Conservation (phyloP, 2,888 invertebrate species). For the Chloroclysta siterata region DNA sequence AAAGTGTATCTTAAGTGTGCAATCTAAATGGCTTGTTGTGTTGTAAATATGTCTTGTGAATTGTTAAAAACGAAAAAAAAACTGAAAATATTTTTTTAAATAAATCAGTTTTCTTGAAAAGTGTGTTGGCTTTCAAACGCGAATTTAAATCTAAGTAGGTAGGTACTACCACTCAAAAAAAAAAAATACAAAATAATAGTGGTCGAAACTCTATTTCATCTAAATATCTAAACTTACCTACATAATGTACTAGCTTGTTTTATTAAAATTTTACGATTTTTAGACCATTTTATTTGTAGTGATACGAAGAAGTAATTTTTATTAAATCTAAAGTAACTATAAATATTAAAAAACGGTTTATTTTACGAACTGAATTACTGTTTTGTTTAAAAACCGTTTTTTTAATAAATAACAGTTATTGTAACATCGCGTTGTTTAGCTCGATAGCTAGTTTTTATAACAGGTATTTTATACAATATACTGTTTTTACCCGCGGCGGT, state of each 20-base stretch:
- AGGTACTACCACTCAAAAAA: background rate
- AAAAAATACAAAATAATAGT: constrained; percentile 6
- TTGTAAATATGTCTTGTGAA: no score
- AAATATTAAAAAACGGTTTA: background rate
- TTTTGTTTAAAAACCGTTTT: constrained; percentile 2
- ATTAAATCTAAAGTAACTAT: background rate
- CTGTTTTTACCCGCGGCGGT: constrained; percentile 72
- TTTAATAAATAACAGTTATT: constrained; percentile 2
- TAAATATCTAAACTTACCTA: constrained; percentile 12
- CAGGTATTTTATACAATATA: constrained; percentile 1
- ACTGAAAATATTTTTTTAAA: no score
- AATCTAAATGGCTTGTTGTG: no score
- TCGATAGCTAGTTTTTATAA: background rate
- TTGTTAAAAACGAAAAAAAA: no score
- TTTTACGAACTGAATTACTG: background rate
- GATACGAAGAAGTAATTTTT: background rate
- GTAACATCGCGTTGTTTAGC: background rate
- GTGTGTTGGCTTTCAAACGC: background rate
- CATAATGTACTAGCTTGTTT: constrained; percentile 3
- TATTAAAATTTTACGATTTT: background rate
- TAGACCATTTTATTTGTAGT: background rate
- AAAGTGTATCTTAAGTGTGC: no score
- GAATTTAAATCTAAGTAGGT: constrained; percentile 8
- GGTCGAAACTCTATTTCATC: constrained; percentile 21
- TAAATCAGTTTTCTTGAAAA: no score